Percentiles rank a stretch among this genome's conserved stretches.
Evolutionary conservation across 2,113 vertebrate species (phyloP).

Genomic region (Notechis scutatus): DNA sequence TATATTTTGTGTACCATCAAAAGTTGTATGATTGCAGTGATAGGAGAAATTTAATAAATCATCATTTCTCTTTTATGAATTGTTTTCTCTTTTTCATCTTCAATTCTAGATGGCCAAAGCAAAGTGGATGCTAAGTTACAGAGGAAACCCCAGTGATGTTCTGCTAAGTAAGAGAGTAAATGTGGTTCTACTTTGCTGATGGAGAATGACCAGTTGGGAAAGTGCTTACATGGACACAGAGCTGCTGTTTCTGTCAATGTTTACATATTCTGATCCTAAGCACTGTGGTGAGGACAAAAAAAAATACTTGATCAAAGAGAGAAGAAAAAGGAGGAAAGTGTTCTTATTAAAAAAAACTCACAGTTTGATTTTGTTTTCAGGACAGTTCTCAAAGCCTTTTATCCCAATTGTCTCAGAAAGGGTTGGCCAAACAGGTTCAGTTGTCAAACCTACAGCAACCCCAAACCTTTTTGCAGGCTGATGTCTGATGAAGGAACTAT

Average conservation of each 20-base stretch:
- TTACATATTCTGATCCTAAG: slow-evolving; percentile 83
- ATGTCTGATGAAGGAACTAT: slow-evolving; percentile 48
- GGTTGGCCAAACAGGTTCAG: slow-evolving; percentile 61
- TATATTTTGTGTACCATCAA: not conserved
- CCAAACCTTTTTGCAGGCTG: slow-evolving; percentile 54
- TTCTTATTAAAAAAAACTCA: slow-evolving; percentile 66
- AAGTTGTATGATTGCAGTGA: not conserved
- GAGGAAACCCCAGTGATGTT: slow-evolving; percentile 92
- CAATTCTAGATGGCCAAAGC: slow-evolving; percentile 91
- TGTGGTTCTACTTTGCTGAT: slow-evolving; percentile 70
- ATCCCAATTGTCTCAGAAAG: slow-evolving; percentile 69
- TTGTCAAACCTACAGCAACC: slow-evolving; percentile 79
- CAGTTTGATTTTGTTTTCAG: slow-evolving; percentile 63
- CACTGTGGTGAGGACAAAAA: slow-evolving; percentile 77
- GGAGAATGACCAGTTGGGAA: slow-evolving; percentile 72
- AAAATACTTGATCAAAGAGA: slow-evolving; percentile 77
- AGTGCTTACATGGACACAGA: slow-evolving; percentile 73
- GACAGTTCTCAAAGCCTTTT: slow-evolving; percentile 59
- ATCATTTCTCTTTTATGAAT: not conserved
- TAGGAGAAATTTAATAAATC: not conserved
- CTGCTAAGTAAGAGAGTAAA: slow-evolving; percentile 66
- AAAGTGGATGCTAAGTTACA: slow-evolving; percentile 91
- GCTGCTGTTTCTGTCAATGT: slow-evolving; percentile 81
- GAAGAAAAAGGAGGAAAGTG: slow-evolving; percentile 74
- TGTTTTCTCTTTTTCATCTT: slow-evolving; percentile 43